A percentile compares a stretch with the other conserved stretches of the same genome.
These are phyloP conservation scores for Agrotis clavis DNA, from an alignment of 2,888 invertebrate species.

Conservation along the genomic window DNA sequence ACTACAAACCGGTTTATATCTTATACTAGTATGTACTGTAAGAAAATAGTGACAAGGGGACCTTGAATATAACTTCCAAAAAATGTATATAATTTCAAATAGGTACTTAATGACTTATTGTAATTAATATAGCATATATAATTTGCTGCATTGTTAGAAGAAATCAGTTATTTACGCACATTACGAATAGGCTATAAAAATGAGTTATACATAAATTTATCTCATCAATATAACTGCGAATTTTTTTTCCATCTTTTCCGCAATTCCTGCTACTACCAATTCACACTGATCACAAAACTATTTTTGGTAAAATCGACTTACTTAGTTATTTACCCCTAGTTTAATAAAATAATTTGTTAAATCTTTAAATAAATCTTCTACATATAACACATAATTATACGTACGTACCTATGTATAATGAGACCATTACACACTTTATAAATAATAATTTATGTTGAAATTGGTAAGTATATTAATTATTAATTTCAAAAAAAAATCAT, in stretches of 20 bases:
- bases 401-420: constrained; percentile 18
- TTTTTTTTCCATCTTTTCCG: constrained; percentile 12
- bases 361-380: constrained; percentile 38
- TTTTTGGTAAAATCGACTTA: not conserved
- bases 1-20: constrained; percentile 43
- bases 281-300: not conserved
- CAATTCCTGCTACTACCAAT: constrained; percentile 7
- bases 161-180: constrained; percentile 44
- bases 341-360: constrained; percentile 25
- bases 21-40: constrained; percentile 16
- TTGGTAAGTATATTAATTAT: constrained; percentile 51
- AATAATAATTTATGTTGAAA: constrained; percentile 51
- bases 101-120: constrained; percentile 22
- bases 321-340: not conserved
- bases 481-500: constrained; percentile 65
- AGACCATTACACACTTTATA: constrained; percentile 42
- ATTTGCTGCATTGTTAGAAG: constrained; percentile 40
- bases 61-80: constrained; percentile 22
- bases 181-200: constrained; percentile 32
- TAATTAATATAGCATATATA: constrained; percentile 27
- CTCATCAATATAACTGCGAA: constrained; percentile 7
- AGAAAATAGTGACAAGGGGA: constrained; percentile 3
- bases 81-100: constrained; percentile 27
- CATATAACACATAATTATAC: not conserved
- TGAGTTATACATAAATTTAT: constrained; percentile 19